Evolutionary conservation across 2,113 vertebrate species (phyloP).

Genomic region (Engystomops pustulosus): DNA sequence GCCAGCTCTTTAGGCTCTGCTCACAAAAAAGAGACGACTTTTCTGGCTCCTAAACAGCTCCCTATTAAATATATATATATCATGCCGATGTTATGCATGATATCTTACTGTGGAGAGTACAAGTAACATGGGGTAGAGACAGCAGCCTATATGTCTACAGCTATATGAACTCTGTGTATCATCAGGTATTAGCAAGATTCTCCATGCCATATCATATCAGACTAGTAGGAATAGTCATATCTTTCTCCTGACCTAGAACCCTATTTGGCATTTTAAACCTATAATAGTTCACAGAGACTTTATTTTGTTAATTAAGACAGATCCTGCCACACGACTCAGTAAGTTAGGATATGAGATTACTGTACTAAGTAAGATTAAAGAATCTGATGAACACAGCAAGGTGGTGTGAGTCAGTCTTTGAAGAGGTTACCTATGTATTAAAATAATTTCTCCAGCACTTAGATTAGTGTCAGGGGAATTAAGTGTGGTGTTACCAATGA

Average conservation of each 20-base stretch:
- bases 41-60: too few species aligned
- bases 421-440: constrained; percentile 71
- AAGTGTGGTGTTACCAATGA: constrained; percentile 60
- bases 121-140: too few species aligned
- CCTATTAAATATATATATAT: too few species aligned
- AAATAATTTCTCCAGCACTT: constrained; percentile 65
- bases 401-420: constrained; percentile 65
- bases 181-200: not conserved
- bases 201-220: not conserved
- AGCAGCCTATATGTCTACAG: too few species aligned
- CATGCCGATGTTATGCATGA: too few species aligned
- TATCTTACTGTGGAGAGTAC: too few species aligned
- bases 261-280: constrained; percentile 52
- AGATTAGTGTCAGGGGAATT: constrained; percentile 67
- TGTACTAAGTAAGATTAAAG: constrained; percentile 74
- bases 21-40: too few species aligned
- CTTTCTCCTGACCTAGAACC: constrained; percentile 1
- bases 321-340: constrained; percentile 68
- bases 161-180: not conserved
- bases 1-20: too few species aligned
- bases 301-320: constrained; percentile 67
- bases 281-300: constrained; percentile 61
- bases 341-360: constrained; percentile 76
- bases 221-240: not conserved
- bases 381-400: constrained; percentile 70